A percentile compares a stretch with the other conserved stretches of the same genome.
Evolutionary conservation across 2,113 vertebrate genomes (phyloP).

Genomic region (Xyliphius kryptos): DNA sequence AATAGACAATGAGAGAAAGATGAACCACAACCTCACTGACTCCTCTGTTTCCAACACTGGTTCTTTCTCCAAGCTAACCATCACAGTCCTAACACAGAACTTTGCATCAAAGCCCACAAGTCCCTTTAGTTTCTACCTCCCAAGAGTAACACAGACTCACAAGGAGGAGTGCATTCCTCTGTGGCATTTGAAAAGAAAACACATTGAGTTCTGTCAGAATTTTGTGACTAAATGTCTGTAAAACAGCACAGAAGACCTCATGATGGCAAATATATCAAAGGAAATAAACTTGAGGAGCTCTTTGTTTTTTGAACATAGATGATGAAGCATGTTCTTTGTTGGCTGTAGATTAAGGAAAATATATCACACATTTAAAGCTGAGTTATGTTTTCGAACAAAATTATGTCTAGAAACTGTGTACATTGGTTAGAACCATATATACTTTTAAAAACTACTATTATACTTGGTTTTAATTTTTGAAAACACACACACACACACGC

Average conservation of each 20-base stretch:
- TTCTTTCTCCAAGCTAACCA: slow-evolving; percentile 23
- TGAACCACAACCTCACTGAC: slow-evolving; percentile 42
- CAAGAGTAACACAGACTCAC: slow-evolving; percentile 29
- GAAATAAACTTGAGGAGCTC: slow-evolving; percentile 6
- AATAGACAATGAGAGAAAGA: slow-evolving; percentile 31
- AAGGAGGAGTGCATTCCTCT: slow-evolving; percentile 31
- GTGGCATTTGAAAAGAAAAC: slow-evolving; percentile 35
- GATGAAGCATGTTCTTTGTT: slow-evolving; percentile 24
- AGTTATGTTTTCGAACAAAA: background rate
- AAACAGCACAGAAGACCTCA: slow-evolving; percentile 29
- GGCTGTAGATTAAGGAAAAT: slow-evolving; percentile 13
- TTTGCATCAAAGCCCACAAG: slow-evolving; percentile 35
- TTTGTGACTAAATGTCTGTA: slow-evolving; percentile 26
- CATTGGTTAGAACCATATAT: background rate
- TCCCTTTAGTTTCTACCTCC: slow-evolving; percentile 24
- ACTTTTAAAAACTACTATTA: background rate
- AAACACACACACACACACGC: too few species aligned
- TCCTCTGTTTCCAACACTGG: slow-evolving; percentile 16
- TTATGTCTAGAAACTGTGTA: background rate
- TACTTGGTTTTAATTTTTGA: background rate
- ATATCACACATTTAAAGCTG: slow-evolving; percentile 3
- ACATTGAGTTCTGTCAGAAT: slow-evolving; percentile 31
- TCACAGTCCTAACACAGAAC: slow-evolving; percentile 20
- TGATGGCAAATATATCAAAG: slow-evolving; percentile 30
- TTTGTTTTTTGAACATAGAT: slow-evolving; percentile 25